Evolutionary conservation across 1,140 invertebrate genomes (phyloP).

Genomic region (Drosophila rufa): DNA sequence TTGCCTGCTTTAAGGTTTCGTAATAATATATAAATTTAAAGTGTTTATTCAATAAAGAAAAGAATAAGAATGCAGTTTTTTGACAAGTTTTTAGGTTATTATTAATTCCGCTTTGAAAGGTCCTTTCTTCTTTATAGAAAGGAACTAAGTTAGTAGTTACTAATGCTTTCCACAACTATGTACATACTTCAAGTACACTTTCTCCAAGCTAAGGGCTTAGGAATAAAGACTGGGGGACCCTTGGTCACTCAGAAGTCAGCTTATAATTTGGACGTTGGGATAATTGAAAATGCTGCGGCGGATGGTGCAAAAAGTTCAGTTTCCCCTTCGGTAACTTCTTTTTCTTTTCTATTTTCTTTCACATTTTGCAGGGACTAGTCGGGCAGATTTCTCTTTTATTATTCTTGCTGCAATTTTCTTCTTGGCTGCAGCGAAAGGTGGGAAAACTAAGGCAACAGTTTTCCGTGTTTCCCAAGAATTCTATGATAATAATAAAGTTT

Average conservation of each 20-base stretch:
- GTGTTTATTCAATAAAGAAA: no score
- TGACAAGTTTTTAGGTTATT: no score
- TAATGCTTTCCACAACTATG: no score
- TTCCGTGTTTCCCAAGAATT: constrained; percentile 31
- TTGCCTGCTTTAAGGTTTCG: no score
- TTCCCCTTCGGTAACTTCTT: background rate
- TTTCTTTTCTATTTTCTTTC: constrained; percentile 2
- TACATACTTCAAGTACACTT: background rate
- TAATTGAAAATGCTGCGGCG: constrained; percentile 27
- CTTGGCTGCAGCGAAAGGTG: constrained; percentile 3
- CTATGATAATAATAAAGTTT: constrained; percentile 50
- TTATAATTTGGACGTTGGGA: constrained; percentile 43
- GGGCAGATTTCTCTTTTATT: constrained; percentile 1
- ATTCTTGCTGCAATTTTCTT: constrained; percentile 6
- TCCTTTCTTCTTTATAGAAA: no score
- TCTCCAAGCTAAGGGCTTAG: background rate
- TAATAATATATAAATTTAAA: no score
- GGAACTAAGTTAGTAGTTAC: no score
- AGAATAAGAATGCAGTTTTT: no score
- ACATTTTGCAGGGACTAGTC: constrained; percentile 30
- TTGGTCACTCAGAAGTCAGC: constrained; percentile 57
- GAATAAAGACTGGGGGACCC: background rate
- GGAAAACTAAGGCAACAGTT: constrained; percentile 20
- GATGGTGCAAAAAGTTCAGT: constrained; percentile 8
- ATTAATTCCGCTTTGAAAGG: no score